A percentile compares a stretch with the other conserved stretches of the same genome.
phyloP scores from a whole-genome alignment of 2,888 invertebrate genomes.

The Acleris sparsana region DNA sequence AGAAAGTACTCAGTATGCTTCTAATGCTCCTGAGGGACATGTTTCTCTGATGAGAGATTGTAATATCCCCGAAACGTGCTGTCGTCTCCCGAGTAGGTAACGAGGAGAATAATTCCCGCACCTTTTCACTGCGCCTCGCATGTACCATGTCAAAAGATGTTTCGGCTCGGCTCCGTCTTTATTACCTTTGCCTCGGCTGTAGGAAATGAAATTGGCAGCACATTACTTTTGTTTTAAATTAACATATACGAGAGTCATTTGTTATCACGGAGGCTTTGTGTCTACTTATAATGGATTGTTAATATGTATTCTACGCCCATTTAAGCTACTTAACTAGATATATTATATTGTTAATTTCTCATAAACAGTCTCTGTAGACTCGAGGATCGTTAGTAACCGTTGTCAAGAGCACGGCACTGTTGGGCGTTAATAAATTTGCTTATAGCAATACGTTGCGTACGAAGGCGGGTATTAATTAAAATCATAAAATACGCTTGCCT shows the following conservation, averaged over 20 bases:
- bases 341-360: slow-evolving; percentile 8
- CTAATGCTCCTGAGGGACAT: background rate
- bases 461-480: slow-evolving; percentile 23
- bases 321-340: slow-evolving; percentile 1
- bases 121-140: slow-evolving; percentile 23
- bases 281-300: slow-evolving; percentile 22
- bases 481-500: slow-evolving; percentile 21
- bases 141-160: slow-evolving; percentile 17
- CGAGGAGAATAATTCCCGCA: slow-evolving; percentile 8
- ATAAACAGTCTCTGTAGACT: slow-evolving; percentile 13
- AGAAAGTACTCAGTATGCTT: background rate
- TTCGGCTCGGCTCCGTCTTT: slow-evolving; percentile 17
- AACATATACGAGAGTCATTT: slow-evolving; percentile 18
- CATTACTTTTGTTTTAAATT: slow-evolving; percentile 22
- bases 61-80: slow-evolving; percentile 8
- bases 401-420: slow-evolving; percentile 14
- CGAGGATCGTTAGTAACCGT: slow-evolving; percentile 18
- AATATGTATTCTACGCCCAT: background rate
- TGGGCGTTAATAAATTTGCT: too few relatives aligned
- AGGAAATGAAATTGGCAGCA: slow-evolving; percentile 18
- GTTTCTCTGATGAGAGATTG: slow-evolving; percentile 6
- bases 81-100: slow-evolving; percentile 1
- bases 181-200: slow-evolving; percentile 24
- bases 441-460: background rate
- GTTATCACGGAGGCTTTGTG: slow-evolving; percentile 12